Percentiles rank a stretch among this genome's conserved stretches.
Evolutionary conservation across 2,797 vertebrate species (phyloP).

Genomic region (Coregonus ussuriensis): DNA sequence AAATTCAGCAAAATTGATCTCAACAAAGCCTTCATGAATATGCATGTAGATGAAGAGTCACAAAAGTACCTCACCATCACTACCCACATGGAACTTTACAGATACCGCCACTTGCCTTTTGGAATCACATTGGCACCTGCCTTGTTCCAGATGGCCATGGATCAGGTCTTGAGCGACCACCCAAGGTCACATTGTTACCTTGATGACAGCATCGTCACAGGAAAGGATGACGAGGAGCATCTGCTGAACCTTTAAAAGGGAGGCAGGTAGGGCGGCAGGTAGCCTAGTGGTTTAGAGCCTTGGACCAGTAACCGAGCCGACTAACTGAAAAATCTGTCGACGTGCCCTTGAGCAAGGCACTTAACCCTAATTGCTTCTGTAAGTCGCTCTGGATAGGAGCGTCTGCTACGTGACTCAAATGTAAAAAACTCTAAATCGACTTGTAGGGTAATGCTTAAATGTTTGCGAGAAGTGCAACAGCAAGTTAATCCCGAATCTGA

Average conservation of each 20-base stretch:
- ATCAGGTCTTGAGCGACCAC: slow-evolving; percentile 2
- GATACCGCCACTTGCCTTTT: slow-evolving; percentile 10
- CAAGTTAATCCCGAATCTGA: neutral
- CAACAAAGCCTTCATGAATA: slow-evolving; percentile 8
- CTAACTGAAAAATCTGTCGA: too few relatives aligned
- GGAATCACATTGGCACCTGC: slow-evolving; percentile 7
- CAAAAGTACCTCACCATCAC: slow-evolving; percentile 12
- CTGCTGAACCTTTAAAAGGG: neutral
- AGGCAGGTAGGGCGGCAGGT: too few relatives aligned
- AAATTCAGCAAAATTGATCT: slow-evolving; percentile 7
- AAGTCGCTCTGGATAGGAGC: too few relatives aligned
- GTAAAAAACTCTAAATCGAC: neutral
- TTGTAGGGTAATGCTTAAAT: neutral
- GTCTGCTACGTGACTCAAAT: too few relatives aligned
- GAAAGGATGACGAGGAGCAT: neutral
- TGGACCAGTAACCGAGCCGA: too few relatives aligned
- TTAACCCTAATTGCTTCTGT: too few relatives aligned
- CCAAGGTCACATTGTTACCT: neutral
- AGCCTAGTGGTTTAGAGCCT: too few relatives aligned
- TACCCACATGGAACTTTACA: slow-evolving; percentile 23
- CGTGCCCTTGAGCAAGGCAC: too few relatives aligned
- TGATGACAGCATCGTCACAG: slow-evolving; percentile 4
- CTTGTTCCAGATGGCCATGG: slow-evolving; percentile 20
- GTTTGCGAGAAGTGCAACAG: too few relatives aligned
- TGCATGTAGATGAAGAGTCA: slow-evolving; percentile 15